These are phyloP conservation scores for Stomatorhinus ivindoensis DNA, from an alignment of 2,113 vertebrate species.

Conservation along the genomic window DNA sequence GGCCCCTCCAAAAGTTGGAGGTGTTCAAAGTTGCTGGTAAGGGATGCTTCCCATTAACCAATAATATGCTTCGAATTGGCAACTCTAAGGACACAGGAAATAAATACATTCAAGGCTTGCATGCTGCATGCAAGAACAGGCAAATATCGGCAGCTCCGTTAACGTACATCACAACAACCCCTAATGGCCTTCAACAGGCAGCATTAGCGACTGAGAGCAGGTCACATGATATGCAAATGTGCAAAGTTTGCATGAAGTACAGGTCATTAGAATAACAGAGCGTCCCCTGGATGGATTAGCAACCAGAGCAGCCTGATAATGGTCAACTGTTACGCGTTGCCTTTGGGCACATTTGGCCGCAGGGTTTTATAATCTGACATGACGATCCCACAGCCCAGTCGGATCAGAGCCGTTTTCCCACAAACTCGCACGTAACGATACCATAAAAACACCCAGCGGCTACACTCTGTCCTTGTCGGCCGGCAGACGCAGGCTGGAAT, in stretches of 20 bases:
- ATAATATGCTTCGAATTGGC: neutral
- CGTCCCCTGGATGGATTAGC: neutral
- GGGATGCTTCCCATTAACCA: neutral
- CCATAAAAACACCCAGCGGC: neutral
- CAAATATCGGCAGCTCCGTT: neutral
- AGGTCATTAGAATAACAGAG: neutral
- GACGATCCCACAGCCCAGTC: neutral
- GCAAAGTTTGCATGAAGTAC: neutral
- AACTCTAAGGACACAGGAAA: neutral
- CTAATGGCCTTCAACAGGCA: neutral
- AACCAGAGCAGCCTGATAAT: neutral
- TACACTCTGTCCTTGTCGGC: neutral
- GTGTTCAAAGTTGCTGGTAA: neutral
- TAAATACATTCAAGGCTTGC: neutral
- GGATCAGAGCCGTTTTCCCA: neutral
- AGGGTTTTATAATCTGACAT: neutral
- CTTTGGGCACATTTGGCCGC: neutral
- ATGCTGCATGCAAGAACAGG: neutral
- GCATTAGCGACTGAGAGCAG: neutral
- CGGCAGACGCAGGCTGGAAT: neutral
- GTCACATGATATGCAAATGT: neutral
- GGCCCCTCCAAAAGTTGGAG: neutral
- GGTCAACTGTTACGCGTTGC: neutral
- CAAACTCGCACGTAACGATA: neutral
- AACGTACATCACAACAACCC: neutral